These are phyloP conservation scores for Alauda arvensis DNA, from an alignment of 2,797 vertebrate genomes.

Conservation along the genomic window DNA sequence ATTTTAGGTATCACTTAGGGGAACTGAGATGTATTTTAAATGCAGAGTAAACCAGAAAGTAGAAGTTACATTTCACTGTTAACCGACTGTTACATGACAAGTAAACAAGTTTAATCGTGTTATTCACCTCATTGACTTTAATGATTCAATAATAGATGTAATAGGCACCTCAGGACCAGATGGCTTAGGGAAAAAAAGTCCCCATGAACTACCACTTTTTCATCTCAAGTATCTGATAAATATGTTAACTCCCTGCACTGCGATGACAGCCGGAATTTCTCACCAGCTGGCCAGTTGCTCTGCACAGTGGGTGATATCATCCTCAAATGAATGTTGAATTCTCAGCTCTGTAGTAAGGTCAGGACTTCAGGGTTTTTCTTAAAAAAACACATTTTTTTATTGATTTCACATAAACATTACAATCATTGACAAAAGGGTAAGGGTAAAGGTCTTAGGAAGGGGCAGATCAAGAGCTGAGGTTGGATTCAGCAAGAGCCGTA, in stretches of 20 bases:
- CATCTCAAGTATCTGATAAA: constrained; percentile 76
- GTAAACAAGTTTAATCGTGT: constrained; percentile 77
- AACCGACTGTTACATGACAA: constrained; percentile 72
- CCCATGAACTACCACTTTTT: constrained; percentile 67
- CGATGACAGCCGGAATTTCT: constrained; percentile 57
- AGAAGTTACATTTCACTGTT: constrained; percentile 68
- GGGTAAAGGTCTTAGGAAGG: not conserved
- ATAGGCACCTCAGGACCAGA: constrained; percentile 76
- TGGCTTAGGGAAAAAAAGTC: constrained; percentile 64
- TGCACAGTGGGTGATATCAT: constrained; percentile 14
- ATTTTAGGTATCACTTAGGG: constrained; percentile 21
- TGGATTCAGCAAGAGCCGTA: accelerated
- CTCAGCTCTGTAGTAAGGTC: constrained; percentile 14
- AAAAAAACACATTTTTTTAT: not conserved
- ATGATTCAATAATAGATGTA: constrained; percentile 78
- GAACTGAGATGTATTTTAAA: not conserved
- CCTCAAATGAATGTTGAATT: constrained; percentile 12
- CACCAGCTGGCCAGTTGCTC: constrained; percentile 70
- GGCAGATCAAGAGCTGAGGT: not conserved
- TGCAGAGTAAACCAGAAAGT: constrained; percentile 11
- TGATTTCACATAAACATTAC: constrained; percentile 5
- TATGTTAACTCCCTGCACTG: constrained; percentile 61
- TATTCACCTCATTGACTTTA: constrained; percentile 80
- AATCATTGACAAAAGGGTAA: not conserved
- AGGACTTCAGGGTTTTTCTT: not conserved